phyloP scores from a whole-genome alignment of 2,888 invertebrate species.

The Pegoplata infirma region DNA sequence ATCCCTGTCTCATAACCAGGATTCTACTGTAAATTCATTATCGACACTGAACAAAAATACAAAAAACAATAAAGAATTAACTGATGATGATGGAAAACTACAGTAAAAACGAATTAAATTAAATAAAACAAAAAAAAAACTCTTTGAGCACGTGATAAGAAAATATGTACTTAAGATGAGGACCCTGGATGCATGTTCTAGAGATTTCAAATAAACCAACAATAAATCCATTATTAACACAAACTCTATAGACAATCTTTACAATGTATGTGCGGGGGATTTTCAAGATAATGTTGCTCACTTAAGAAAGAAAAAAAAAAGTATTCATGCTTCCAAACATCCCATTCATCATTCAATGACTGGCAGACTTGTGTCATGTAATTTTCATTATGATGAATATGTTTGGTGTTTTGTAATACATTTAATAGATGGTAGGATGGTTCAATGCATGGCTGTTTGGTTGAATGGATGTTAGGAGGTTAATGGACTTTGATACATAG shows the following conservation, averaged over 20 bases:
- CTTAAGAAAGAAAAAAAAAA: not conserved
- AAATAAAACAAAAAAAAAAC: constrained; percentile 10
- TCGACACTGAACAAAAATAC: not conserved
- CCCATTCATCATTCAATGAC: not conserved
- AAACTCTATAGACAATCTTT: not conserved
- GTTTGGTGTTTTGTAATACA: constrained; percentile 33
- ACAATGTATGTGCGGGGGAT: not conserved
- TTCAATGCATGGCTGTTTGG: not conserved
- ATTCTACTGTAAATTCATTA: constrained; percentile 6
- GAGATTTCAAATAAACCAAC: not conserved
- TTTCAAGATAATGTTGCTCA: not conserved
- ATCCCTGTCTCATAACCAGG: too few species aligned
- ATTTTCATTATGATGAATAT: constrained; percentile 28
- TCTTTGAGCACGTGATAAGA: constrained; percentile 48
- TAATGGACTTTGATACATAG: constrained; percentile 36
- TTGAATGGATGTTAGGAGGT: constrained; percentile 17
- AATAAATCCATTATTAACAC: not conserved
- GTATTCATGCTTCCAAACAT: not conserved
- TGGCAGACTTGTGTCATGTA: constrained; percentile 15
- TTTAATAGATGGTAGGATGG: constrained; percentile 3
- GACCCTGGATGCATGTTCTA: not conserved
- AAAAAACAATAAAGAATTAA: not conserved
- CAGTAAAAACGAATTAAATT: constrained; percentile 18
- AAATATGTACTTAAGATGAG: not conserved
- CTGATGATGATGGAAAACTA: constrained; percentile 45